phyloP scores from a whole-genome alignment of 2,113 vertebrate genomes.

The Pollimyrus isidori region DNA sequence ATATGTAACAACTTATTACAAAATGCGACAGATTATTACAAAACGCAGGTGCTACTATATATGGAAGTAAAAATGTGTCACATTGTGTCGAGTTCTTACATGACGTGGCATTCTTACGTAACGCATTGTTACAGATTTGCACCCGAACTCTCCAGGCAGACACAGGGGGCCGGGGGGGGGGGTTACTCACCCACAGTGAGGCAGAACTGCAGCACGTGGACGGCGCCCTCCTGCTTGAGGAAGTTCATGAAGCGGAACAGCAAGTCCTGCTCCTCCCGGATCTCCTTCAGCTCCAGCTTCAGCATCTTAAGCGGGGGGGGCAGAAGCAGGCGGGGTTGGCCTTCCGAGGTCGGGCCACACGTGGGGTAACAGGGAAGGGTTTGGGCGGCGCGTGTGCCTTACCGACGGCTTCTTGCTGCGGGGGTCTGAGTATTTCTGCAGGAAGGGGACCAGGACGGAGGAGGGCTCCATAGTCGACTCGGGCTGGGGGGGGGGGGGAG shows the following conservation, averaged over 20 bases:
- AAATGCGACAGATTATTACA: too few relatives aligned
- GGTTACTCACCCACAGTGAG: constrained; percentile 78
- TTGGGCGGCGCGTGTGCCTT: constrained; percentile 38
- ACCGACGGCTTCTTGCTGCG: constrained; percentile 86
- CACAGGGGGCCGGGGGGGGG: background rate
- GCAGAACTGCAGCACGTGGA: constrained; percentile 93
- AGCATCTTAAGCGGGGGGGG: constrained; percentile 63
- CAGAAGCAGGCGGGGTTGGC: background rate
- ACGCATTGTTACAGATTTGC: background rate
- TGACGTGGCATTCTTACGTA: too few relatives aligned
- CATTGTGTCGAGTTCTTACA: too few relatives aligned
- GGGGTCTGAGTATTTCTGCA: constrained; percentile 85
- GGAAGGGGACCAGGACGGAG: constrained; percentile 78
- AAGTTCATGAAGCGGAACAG: constrained; percentile 99
- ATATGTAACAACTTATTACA: too few relatives aligned
- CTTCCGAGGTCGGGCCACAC: background rate
- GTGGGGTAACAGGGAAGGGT: background rate
- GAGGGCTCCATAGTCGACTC: constrained; percentile 80
- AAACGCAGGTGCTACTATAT: too few relatives aligned
- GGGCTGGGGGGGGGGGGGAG: constrained; percentile 60
- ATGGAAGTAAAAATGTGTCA: too few relatives aligned
- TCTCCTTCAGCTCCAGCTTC: constrained; percentile 89
- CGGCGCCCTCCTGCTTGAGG: constrained; percentile 90
- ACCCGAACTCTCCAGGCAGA: background rate
- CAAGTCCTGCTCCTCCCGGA: constrained; percentile 89